These are phyloP conservation scores for Lepidochrysops patricia DNA, from an alignment of 2,888 invertebrate species.

Conservation along the genomic window DNA sequence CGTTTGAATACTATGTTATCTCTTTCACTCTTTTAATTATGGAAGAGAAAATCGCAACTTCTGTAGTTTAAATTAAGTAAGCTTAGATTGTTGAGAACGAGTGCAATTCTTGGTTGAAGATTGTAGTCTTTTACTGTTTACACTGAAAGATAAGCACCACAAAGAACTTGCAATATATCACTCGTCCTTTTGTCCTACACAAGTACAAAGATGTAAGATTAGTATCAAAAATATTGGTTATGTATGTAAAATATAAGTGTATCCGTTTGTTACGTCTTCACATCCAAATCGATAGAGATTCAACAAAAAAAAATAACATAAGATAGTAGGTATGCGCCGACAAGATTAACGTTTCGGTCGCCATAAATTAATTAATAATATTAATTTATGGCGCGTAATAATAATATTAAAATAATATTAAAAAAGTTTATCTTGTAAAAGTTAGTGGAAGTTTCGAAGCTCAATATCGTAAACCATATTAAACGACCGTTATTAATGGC, in stretches of 20 bases:
- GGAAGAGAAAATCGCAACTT: neutral
- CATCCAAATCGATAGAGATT: too few species aligned
- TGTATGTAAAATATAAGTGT: neutral
- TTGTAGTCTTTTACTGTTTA: neutral
- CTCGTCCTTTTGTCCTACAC: neutral
- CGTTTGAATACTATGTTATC: too few species aligned
- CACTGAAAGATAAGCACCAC: neutral
- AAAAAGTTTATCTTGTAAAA: neutral
- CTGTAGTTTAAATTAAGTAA: too few species aligned
- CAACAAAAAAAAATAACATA: too few species aligned
- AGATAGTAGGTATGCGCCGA: too few species aligned
- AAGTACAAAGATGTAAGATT: neutral
- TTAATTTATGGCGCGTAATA: too few species aligned
- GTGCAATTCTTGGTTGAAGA: neutral
- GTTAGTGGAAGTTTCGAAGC: neutral
- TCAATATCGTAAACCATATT: neutral
- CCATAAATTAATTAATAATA: too few species aligned
- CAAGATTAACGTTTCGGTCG: too few species aligned
- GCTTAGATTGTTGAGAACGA: too few species aligned
- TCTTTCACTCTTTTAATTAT: too few species aligned
- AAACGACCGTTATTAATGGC: neutral
- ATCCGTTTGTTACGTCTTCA: neutral
- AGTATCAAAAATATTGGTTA: too few species aligned
- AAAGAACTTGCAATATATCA: neutral
- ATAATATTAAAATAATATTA: too few species aligned